Base-by-base conservation (phyloP, 2,888 invertebrate species). In the Hermaeophaga mercurialis region DNA sequence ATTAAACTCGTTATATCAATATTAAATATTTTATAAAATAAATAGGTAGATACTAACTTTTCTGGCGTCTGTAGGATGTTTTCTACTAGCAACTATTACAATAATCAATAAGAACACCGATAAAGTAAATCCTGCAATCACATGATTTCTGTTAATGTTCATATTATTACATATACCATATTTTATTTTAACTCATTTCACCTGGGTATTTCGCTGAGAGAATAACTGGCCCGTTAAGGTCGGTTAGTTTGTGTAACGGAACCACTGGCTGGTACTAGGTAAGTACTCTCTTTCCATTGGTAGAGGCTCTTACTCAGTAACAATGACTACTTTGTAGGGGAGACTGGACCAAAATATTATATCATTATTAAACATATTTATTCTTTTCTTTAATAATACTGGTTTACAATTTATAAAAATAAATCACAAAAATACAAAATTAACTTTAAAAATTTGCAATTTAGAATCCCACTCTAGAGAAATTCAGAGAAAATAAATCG, bases 101-200 rank as follows among this genome's bases (percentile, higher is more conserved):
- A 72, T 69, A n/a, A 71, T 56, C 4, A 71, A 43, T 33, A 67
- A 36, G 31, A 70, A 64, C 33, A 70, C 52, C 15, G 59, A 62
- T 17, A 71, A 56, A 36, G 68, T 68, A 44, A 65, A 57, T 46
- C 61, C 59, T 7, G 69, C 66, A 36, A 70, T 62, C 19, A 70
- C 59, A 62, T 60, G 65, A 46, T 62, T 64, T 18, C 64, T 62
- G 48, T 61, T 67, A 55, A 64, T 56, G 19, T 58, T 62, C 68
- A 68, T 67, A 28, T 33, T 60, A 46, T 28, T 49, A 44, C 14
- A 38, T 33, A 22, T 24, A 7, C 43, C 22, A 43, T 14, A 43
- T 43, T 43, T 43, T 41, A 22, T 22, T 24, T n/a, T 39, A 24
- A 41, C 49, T 31, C 28, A 8, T 18, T 19, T 5, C 39, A 12